These are phyloP conservation scores for Cyanoderma ruficeps DNA, from an alignment of 2,113 vertebrate genomes.

Conservation along the genomic window DNA sequence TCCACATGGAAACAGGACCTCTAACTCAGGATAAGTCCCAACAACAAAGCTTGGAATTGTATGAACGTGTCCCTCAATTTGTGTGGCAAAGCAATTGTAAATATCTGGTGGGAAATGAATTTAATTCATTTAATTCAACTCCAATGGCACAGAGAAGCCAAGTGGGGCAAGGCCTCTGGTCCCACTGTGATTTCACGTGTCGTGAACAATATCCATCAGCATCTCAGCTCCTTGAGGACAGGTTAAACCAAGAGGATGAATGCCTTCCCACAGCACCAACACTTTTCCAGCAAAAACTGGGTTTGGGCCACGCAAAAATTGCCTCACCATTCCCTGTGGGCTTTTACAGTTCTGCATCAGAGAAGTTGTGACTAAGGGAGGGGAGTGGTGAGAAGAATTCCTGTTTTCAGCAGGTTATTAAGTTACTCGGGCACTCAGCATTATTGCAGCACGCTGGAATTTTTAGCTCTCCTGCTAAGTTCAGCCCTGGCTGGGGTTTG, in stretches of 20 bases:
- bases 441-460: not conserved
- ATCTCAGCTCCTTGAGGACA: not conserved
- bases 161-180: not conserved
- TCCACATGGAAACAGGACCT: not conserved
- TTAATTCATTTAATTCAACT: not conserved
- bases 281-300: not conserved
- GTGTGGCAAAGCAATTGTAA: not conserved
- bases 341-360: not conserved
- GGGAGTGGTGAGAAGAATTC: not conserved
- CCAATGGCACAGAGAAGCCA: not conserved
- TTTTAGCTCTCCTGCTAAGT: not conserved
- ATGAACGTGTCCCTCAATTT: rapidly evolving
- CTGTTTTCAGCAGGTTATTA: not conserved
- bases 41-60: not conserved
- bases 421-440: not conserved
- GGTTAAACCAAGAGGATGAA: not conserved
- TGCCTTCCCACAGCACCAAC: not conserved
- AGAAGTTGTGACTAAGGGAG: not conserved
- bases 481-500: not conserved
- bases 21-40: not conserved
- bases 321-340: not conserved
- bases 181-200: rapidly evolving
- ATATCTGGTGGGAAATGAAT: not conserved
- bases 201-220: not conserved
- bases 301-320: not conserved